Base-by-base conservation (phyloP, 2,888 invertebrate genomes). In the Meta bourneti region DNA sequence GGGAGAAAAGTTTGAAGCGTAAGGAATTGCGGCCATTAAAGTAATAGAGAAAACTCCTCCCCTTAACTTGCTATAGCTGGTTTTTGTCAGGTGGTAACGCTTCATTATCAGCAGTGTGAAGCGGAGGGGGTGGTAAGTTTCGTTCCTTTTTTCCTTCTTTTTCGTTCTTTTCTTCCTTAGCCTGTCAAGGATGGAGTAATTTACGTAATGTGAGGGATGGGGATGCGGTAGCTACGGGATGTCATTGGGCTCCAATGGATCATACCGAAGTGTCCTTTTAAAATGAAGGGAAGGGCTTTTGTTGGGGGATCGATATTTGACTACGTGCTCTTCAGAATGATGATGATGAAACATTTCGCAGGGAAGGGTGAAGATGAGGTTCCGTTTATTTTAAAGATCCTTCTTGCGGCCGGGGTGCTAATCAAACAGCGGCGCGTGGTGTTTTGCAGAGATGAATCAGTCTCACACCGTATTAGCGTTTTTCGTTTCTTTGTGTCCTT, bases 11-110 rank as follows among this genome's bases (percentile, higher is more conserved):
- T 80, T 80, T 80, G 61, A 84, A 89, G 83, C 83, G 83, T 83
- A 79, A 89, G 78, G 83, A 89, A 89, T 89, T 84, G 89, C 78
- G 83, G 89, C 89, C 79, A 89, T 89, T 89, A 89, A 89, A 83
- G 83, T 89, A 89, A 89, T 89, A 89, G 83, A 72, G 52, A 54
- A 72, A 72, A 77, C 34, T 71, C 88, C 77, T 61, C 78, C 79
- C 61, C 71, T 77, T 70, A 78, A 83, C 83, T 79, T 78, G 54
- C 61, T 74, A 79, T 71, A 48, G 78, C 89, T 89, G 89, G 52
- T 78, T 83, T 89, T 89, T 89, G 89, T 89, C 89, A 89, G 89
- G 89, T 79, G 78, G 83, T 82, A 83, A 83, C 89, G 89, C 61
- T 89, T 89, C 89, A 89, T 89, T 89, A 89, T 89, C 83, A 89